Evolutionary conservation across 30 jellyfish, hydroid and myxozoan species (phyloP), one percentile per base, ranked within the genome.

Genomic region (Cassiopea xamachana): DNA sequence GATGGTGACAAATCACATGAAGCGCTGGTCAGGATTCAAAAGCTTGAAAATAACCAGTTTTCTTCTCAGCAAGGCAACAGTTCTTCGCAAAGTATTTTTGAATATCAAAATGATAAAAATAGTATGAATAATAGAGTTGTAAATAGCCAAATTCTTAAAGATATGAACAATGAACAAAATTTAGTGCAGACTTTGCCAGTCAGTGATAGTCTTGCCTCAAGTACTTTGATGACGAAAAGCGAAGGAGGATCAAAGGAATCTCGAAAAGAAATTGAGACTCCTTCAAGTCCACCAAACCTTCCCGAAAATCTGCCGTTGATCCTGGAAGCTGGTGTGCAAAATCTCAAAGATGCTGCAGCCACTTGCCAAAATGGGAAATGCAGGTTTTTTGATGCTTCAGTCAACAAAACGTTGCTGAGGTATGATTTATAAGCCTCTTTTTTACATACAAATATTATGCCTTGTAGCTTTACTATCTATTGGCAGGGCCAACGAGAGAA

Each of bases 391-490:
- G 96, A 87, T 67, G 84, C 80, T 7, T 85, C 90, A 64, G 97
- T 96, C 50, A 96, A 96, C 94, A 89, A 96, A 74, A 92, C 89
- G 17, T 75, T 96, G 85, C 92, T 96, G 18, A 84, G 97, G 99
- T 96, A 74, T 86, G 91, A 60, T 45, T 60, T 86, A 14, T 51
- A 18, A 47, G 6, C 14, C 8, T 15, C 16, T 84, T 7, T 84
- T 17, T 46, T 46, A 27, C 39, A 27, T 27, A 48, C 14, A 6
- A 59, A 7, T 7, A 59, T 59, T 59, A 59, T 6, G 58, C 7
- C 45, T 27, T 62, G 27, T 15, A 48, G 44, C 43, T 80, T 58
- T 14, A 48, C 48, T 27, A 59, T 7, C 39, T 27, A 27, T 27
- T 27, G 39, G 39, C 39, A 27, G 39, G 39, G 39, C 39, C 39